A percentile compares a stretch with the other conserved stretches of the same genome.
Conservation (phyloP, 2,888 invertebrate species). For the Cancer borealis region DNA sequence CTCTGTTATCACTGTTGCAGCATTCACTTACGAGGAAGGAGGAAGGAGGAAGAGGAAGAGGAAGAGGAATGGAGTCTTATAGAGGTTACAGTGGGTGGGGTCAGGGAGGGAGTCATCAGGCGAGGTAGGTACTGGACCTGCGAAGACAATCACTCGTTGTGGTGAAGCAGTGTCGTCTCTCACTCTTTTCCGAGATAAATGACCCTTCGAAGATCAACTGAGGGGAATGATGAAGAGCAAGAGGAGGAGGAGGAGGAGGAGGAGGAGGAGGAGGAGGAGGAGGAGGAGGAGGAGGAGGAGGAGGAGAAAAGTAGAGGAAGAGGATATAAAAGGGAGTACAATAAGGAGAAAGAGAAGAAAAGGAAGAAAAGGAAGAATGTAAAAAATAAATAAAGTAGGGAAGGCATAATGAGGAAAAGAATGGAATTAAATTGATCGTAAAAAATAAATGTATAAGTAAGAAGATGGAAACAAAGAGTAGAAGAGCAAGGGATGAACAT, state of each 20-base stretch:
- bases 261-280: too few relatives aligned
- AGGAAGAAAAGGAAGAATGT: not conserved
- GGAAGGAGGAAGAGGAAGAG: not conserved
- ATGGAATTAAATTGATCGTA: not conserved
- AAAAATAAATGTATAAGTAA: too few relatives aligned
- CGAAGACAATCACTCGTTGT: not conserved
- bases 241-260: not conserved
- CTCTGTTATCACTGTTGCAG: too few relatives aligned
- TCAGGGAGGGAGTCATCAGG: not conserved
- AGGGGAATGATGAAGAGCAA: slow-evolving; percentile 5
- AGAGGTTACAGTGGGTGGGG: not conserved
- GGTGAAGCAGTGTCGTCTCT: not conserved
- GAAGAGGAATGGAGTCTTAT: too few relatives aligned
- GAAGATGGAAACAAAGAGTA: not conserved
- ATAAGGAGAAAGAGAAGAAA: not conserved
- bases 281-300: not conserved
- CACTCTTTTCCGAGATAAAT: not conserved
- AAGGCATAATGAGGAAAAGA: not conserved
- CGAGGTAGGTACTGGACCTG: not conserved
- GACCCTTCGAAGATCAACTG: not conserved
- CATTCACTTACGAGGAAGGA: too few relatives aligned
- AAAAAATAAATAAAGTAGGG: too few relatives aligned
- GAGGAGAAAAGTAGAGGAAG: not conserved
- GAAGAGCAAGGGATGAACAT: not conserved
- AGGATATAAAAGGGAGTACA: not conserved